Evolutionary conservation across 1,140 invertebrate species (phyloP), one percentile per base, ranked within the genome.

Genomic region (Cyclargus thomasi): DNA sequence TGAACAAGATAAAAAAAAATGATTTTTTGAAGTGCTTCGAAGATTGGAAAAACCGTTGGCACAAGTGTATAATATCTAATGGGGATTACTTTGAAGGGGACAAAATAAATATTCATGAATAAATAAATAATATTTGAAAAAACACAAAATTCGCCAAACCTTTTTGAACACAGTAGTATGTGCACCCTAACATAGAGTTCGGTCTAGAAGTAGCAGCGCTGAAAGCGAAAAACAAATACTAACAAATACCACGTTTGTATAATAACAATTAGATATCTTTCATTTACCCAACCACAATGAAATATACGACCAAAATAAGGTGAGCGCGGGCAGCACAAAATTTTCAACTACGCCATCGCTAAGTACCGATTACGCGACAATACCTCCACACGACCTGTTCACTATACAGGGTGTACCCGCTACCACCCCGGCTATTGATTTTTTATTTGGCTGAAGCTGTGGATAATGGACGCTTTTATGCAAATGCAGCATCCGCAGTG

Each of bases 401-500:
- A 39, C 8, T 39, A 69, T 68, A 64, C 74, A 29, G 29, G 29
- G 29, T 29, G 29, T 29, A 29, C 29, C 5, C 29, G 29, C 29
- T 29, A 29, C 20, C 36, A 20, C 64, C 53, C 64, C 67, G 75
- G 69, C 75, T 85, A 83, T 87, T 80, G 85, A 85, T 84, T 83
- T 86, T 83, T 85, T 84, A 82, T 87, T 85, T 79, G 77, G 75
- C 74, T 72, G 71, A 82, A 78, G 82, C 79, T 69, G 74, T 78
- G 77, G 82, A 85, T 87, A 85, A 87, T 85, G 82, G 83, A 78
- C 75, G 82, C 83, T 85, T 87, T 83, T 87, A 85, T 85, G 83
- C 79, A 85, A 84, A 87, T 85, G 78, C 77, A 78, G 77, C 79
- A 80, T 80, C 78, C 81, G 82, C 81, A 85, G 71, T 85, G 81